phyloP scores from a whole-genome alignment of 2,797 vertebrate species.

The Yasuhikotakia modesta region DNA sequence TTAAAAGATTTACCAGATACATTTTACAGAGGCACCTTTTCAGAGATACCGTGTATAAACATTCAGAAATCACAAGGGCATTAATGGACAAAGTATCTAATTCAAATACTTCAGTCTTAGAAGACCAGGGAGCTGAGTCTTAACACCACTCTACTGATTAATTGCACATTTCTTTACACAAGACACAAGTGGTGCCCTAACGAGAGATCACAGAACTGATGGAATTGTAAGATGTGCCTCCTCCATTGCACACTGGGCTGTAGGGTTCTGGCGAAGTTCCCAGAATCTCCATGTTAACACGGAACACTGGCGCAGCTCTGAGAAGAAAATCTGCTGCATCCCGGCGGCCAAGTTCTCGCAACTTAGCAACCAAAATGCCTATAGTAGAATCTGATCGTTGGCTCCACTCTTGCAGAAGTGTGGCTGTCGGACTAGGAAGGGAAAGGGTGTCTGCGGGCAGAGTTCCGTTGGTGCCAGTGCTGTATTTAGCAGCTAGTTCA shows the following conservation, averaged over 20 bases:
- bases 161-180: constrained; percentile 53
- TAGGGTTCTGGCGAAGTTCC: constrained; percentile 79
- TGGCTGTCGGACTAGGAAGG: constrained; percentile 86
- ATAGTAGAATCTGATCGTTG: constrained; percentile 83
- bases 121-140: constrained; percentile 35
- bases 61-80: constrained; percentile 51
- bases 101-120: constrained; percentile 52
- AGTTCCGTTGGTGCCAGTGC: constrained; percentile 76
- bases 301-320: constrained; percentile 89
- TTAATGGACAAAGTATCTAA: constrained; percentile 38
- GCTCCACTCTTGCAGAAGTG: constrained; percentile 92
- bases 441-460: constrained; percentile 63
- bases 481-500: constrained; percentile 92
- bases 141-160: constrained; percentile 50
- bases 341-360: constrained; percentile 92
- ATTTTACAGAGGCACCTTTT: constrained; percentile 60
- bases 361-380: constrained; percentile 87
- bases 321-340: constrained; percentile 95
- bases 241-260: constrained; percentile 89
- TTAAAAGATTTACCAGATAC: constrained; percentile 4
- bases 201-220: constrained; percentile 97
- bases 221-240: constrained; percentile 94
- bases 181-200: constrained; percentile 70
- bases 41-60: constrained; percentile 55
- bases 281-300: constrained; percentile 84